Evolutionary conservation across 1,140 invertebrate species (phyloP), one percentile per base, ranked within the genome.

Genomic region (Hyphantria cunea): DNA sequence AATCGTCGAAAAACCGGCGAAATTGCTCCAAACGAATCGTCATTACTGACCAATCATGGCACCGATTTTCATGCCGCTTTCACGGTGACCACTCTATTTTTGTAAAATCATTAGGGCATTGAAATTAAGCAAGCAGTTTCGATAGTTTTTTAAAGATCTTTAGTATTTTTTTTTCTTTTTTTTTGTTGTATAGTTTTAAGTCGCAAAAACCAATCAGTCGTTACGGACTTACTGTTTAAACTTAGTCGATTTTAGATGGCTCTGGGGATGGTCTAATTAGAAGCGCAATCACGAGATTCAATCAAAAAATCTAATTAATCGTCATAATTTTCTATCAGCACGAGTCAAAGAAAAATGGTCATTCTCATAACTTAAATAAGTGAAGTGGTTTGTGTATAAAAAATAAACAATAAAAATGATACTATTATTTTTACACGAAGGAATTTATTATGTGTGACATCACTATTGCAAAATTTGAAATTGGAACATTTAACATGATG

Each of bases 1-100:
- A 88, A 88, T 88, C 82, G 74, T 66, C 75, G 74, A 83, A 88
- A 88, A 88, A 85, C 84, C 83, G 71, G 75, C 76, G 70, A 88
- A 84, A 86, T 86, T 80, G 71, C 73, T 79, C 72, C 72, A 81
- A 86, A 84, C 78, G 74, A 84, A 84, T 83, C 79, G 74, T 32
- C 31, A 41, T 73, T 79, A 75, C 68, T 74, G 61, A 78, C 72
- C 73, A 79, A 83, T 84, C 69, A 73, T 64, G 31, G 49, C 47
- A 31, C 51, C 39, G 70, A 74, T 74, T 80, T 76, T 62, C 56
- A 80, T 73, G 72, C 69, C 52, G 39, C 75, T 80, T 80, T 84
- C 72, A 81, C 78, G 78, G 65, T 79, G 61, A 56, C 15, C 42
- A 55, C 53, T 45, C 42, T 45, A 55, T 71, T 68, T 72, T 65